Evolutionary conservation across 1,140 invertebrate genomes (phyloP).

Genomic region (Acyrthosiphon pisum): DNA sequence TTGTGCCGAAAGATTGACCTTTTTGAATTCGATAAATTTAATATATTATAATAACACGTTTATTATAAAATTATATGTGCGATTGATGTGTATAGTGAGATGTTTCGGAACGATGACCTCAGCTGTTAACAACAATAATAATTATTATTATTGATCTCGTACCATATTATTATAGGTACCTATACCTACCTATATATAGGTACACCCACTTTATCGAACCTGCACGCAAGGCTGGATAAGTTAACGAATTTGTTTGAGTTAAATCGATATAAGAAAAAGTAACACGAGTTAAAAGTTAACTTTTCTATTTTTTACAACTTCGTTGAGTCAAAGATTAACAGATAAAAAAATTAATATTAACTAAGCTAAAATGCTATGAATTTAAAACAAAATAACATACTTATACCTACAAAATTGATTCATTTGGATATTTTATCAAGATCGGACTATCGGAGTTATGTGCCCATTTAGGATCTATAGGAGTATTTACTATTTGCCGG

Average conservation of each 20-base stretch:
- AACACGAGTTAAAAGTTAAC: neutral
- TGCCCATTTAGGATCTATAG: neutral
- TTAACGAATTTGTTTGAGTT: neutral
- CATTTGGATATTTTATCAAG: neutral
- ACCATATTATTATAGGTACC: neutral
- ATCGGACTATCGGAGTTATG: too few species aligned
- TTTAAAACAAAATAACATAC: neutral
- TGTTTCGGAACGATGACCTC: constrained; percentile 11
- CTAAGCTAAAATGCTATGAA: neutral
- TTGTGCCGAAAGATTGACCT: neutral
- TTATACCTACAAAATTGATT: neutral
- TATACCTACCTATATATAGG: neutral
- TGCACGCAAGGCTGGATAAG: neutral
- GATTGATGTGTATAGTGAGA: neutral
- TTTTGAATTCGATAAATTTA: neutral
- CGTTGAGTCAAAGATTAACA: neutral
- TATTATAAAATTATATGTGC: neutral
- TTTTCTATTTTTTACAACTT: neutral
- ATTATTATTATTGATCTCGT: neutral
- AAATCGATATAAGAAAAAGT: neutral
- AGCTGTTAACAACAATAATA: neutral
- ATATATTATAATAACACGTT: neutral
- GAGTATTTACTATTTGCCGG: neutral
- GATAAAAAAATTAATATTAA: neutral
- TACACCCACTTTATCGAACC: neutral